Percentiles rank a stretch among this genome's conserved stretches.
Evolutionary conservation across 2,113 vertebrate genomes (phyloP).

Genomic region (Leptobrachium ailaonicum): DNA sequence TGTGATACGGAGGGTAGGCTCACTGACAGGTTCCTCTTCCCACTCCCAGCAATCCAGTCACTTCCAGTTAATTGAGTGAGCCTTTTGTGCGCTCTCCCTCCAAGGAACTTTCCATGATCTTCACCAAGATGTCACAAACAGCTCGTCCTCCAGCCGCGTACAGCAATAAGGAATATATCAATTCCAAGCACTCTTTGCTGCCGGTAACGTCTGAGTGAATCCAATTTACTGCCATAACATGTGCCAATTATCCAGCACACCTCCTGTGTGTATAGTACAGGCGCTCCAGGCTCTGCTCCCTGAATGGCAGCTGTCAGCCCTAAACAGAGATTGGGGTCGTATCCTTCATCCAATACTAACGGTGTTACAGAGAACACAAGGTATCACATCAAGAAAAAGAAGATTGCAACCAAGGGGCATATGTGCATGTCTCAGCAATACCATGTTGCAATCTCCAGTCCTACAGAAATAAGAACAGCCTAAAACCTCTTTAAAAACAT

Average conservation of each 20-base stretch:
- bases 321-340: too few relatives aligned
- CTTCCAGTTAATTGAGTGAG: conserved; percentile 65
- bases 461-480: too few relatives aligned
- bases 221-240: conserved; percentile 46
- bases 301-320: background rate
- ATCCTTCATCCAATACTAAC: too few relatives aligned
- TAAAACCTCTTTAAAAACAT: too few relatives aligned
- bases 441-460: background rate
- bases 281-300: background rate
- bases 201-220: conserved; percentile 32
- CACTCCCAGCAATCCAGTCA: conserved; percentile 61
- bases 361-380: background rate
- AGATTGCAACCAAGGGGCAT: background rate
- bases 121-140: conserved; percentile 52
- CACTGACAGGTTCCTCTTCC: conserved; percentile 54
- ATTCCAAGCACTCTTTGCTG: conserved; percentile 17
- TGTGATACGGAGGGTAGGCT: background rate
- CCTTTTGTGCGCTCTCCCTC: conserved; percentile 24
- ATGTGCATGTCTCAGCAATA: background rate
- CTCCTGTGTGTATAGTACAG: conserved; percentile 10
- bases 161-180: conserved; percentile 5
- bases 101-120: conserved; percentile 59
- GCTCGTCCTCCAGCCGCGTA: conserved; percentile 44
- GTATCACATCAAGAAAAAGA: background rate
- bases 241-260: conserved; percentile 32